phyloP scores from a whole-genome alignment of 2,797 vertebrate species.

The Neoniphon sammara region DNA sequence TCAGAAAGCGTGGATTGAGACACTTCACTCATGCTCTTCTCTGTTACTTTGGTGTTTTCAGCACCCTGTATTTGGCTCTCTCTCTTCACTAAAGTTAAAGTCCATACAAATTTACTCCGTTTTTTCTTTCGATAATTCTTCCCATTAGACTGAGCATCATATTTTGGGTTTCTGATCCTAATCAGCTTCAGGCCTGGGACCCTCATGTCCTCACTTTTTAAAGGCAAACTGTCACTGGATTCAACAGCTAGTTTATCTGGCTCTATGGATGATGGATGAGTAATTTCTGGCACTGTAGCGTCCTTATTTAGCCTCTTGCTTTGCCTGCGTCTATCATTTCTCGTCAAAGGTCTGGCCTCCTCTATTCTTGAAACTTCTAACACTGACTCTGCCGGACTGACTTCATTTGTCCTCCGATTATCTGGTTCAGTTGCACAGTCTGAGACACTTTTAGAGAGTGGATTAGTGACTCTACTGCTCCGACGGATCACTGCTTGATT shows the following conservation, averaged over 20 bases:
- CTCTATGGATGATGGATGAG: slow-evolving; percentile 50
- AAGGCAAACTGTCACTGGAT: slow-evolving; percentile 51
- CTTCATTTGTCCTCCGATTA: slow-evolving; percentile 60
- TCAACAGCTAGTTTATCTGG: slow-evolving; percentile 47
- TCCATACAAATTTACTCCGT: slow-evolving; percentile 84
- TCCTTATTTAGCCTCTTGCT: slow-evolving; percentile 82
- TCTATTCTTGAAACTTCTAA: slow-evolving; percentile 65
- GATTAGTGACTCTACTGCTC: slow-evolving; percentile 72
- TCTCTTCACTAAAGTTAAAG: slow-evolving; percentile 80
- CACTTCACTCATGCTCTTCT: slow-evolving; percentile 53
- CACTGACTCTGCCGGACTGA: slow-evolving; percentile 57
- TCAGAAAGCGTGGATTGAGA: slow-evolving; percentile 52
- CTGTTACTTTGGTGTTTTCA: slow-evolving; percentile 60
- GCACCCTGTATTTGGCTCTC: slow-evolving; percentile 53
- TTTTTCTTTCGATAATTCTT: slow-evolving; percentile 81
- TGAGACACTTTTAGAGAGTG: slow-evolving; percentile 49
- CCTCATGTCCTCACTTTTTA: slow-evolving; percentile 67
- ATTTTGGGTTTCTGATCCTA: slow-evolving; percentile 84
- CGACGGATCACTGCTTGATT: slow-evolving; percentile 74
- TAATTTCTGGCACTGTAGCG: slow-evolving; percentile 57
- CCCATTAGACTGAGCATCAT: slow-evolving; percentile 57
- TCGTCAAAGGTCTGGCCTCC: slow-evolving; percentile 61
- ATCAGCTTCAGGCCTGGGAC: slow-evolving; percentile 82
- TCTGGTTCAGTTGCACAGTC: slow-evolving; percentile 59
- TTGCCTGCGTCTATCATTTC: slow-evolving; percentile 74